A percentile compares a stretch with the other conserved stretches of the same genome.
Evolutionary conservation across 2,113 vertebrate species (phyloP).

Genomic region (Paramisgurnus dabryanus): DNA sequence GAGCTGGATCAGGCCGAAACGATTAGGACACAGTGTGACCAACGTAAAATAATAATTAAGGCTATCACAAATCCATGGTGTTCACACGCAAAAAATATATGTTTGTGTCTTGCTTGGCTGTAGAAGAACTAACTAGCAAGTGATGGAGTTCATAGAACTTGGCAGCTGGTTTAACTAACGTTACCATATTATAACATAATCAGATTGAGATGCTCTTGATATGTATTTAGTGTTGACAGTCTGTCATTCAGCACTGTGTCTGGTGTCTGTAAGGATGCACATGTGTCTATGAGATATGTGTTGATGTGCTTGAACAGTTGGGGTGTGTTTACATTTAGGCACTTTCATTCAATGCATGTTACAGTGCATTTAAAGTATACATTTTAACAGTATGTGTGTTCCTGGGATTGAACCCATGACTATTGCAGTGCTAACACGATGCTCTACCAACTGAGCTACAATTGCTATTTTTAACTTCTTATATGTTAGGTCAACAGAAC

Average conservation of each 20-base stretch:
- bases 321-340: too few relatives aligned
- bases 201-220: neutral
- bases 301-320: neutral
- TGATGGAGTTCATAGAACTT: neutral
- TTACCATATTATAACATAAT: neutral
- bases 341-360: too few relatives aligned
- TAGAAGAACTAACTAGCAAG: neutral
- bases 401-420: too few relatives aligned
- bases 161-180: neutral
- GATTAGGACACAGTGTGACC: neutral
- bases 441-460: too few relatives aligned
- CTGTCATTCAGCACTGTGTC: too few relatives aligned
- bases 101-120: neutral
- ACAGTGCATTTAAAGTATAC: too few relatives aligned
- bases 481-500: too few relatives aligned
- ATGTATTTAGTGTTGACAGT: neutral
- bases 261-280: neutral
- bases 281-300: neutral
- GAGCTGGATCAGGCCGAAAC: constrained; percentile 25
- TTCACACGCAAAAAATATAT: too few relatives aligned
- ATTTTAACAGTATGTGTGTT: too few relatives aligned
- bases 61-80: too few relatives aligned
- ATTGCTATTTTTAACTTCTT: too few relatives aligned
- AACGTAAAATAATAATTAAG: neutral
- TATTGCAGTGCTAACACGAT: too few relatives aligned